Percentiles rank a stretch among this genome's conserved stretches.
These are phyloP conservation scores for Solea senegalensis DNA, from an alignment of 2,113 vertebrate species.

Conservation along the genomic window DNA sequence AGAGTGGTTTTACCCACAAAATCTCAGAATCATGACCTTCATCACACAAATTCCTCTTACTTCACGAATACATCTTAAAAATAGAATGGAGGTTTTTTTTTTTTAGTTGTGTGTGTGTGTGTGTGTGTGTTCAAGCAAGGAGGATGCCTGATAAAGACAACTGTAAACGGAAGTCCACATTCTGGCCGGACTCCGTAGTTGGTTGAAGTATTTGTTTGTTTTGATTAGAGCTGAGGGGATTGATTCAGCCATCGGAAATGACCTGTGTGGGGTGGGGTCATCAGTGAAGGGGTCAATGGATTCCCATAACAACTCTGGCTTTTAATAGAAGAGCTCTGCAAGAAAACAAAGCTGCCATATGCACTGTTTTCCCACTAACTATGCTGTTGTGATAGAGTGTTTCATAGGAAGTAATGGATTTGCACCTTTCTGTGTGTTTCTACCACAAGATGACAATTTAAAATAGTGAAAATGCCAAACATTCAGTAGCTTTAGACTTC, in stretches of 20 bases:
- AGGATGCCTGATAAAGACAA: constrained; percentile 21
- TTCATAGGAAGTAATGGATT: background rate
- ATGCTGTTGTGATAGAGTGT: too few species aligned
- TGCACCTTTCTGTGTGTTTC: background rate
- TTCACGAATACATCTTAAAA: background rate
- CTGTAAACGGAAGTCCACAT: constrained; percentile 18
- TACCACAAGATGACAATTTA: too few species aligned
- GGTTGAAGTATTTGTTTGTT: constrained; percentile 56
- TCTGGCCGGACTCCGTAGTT: constrained; percentile 18
- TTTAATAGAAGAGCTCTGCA: constrained; percentile 45
- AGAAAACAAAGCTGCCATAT: background rate
- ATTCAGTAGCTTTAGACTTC: too few species aligned
- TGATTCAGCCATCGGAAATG: constrained; percentile 68
- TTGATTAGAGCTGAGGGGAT: constrained; percentile 46
- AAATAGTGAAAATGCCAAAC: too few species aligned
- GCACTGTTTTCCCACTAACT: too few species aligned
- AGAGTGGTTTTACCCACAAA: background rate
- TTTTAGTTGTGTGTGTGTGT: background rate
- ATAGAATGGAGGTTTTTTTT: constrained; percentile 11
- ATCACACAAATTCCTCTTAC: background rate
- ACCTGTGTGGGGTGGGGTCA: constrained; percentile 48
- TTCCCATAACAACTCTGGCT: constrained; percentile 67
- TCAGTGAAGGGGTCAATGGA: constrained; percentile 56
- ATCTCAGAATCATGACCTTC: constrained; percentile 3
- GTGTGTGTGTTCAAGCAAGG: constrained; percentile 31